phyloP scores from a whole-genome alignment of 2,113 vertebrate genomes.

The Melanotaenia duboulayi region DNA sequence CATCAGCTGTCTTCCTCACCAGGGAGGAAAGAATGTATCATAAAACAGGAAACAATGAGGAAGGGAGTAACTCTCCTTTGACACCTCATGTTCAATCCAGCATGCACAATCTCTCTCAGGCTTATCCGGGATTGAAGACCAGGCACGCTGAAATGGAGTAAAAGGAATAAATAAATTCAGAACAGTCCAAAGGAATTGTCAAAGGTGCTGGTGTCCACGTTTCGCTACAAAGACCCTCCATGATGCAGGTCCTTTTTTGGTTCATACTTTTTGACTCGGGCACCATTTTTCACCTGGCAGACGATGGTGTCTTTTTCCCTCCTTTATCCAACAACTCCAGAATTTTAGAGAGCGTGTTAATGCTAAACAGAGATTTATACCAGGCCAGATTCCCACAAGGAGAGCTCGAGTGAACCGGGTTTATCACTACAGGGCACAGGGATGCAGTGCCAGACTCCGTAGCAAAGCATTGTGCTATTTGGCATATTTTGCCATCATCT shows the following conservation, averaged over 20 bases:
- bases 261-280: slow-evolving; percentile 23
- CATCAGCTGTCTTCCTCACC: slow-evolving; percentile 40
- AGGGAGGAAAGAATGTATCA: slow-evolving; percentile 47
- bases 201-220: slow-evolving; percentile 10
- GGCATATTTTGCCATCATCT: slow-evolving; percentile 56
- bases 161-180: slow-evolving; percentile 8
- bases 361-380: slow-evolving; percentile 47
- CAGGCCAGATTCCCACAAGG: slow-evolving; percentile 46
- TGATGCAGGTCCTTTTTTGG: slow-evolving; percentile 12
- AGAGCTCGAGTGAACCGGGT: slow-evolving; percentile 56
- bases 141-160: background rate
- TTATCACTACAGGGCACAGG: slow-evolving; percentile 53
- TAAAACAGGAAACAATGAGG: slow-evolving; percentile 47
- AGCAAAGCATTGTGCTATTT: slow-evolving; percentile 58
- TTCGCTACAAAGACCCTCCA: slow-evolving; percentile 10
- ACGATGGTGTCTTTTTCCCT: background rate
- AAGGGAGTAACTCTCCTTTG: slow-evolving; percentile 50
- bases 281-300: slow-evolving; percentile 9
- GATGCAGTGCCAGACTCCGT: slow-evolving; percentile 48
- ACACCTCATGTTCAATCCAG: slow-evolving; percentile 32
- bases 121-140: slow-evolving; percentile 32
- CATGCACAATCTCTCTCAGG: slow-evolving; percentile 52
- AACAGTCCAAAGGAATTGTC: slow-evolving; percentile 20
- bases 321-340: slow-evolving; percentile 17
- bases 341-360: slow-evolving; percentile 26